Evolutionary conservation across 2,888 invertebrate genomes (phyloP), one percentile per base, ranked within the genome.

Genomic region (Cryptocephalus primarius): DNA sequence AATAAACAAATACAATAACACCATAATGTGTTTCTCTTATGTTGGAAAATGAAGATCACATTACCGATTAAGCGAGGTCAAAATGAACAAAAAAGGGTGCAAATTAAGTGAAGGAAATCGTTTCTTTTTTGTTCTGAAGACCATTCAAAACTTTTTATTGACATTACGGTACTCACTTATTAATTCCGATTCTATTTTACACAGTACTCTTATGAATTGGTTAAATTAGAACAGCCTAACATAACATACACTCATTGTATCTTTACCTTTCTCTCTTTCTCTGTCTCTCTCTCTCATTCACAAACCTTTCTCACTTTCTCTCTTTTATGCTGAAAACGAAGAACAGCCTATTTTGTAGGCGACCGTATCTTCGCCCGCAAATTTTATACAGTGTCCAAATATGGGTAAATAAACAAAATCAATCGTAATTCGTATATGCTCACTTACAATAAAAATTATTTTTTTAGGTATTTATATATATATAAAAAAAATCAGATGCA

Each of bases 181-280:
- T 53, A 54, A 36, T 36, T 36, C 36, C 12, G n/a, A 11, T 36
- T 36, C 12, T 36, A 36, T 36, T 36, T 57, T 56, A 58, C 55
- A 58, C 53, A 51, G 60, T 64, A 36, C 36, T 36, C 36, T 36
- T 36, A 59, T 50, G 52, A 59, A 56, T 54, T 11, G 12, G 60
- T 55, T 64, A 61, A 65, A 64, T 64, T 65, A 66, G 63, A 60
- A 68, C 67, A 68, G 66, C 67, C 67, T 66, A 63, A 68, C 64
- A 66, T 66, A 22, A 65, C 67, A 64, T 56, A 59, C 64, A 62
- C 59, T 55, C 36, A 36, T 12, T 36, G 2, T 11, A n/a, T 11
- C 12, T 11, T 11, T n/a, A n/a, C 42, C 49, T 50, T 9, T n/a
- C 10, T 40, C n/a, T 13, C 13, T 11, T 6, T 11, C 36, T n/a